These are phyloP conservation scores for Tupaia chinensis DNA, from an alignment of 2,113 vertebrate genomes.

Conservation along the genomic window DNA sequence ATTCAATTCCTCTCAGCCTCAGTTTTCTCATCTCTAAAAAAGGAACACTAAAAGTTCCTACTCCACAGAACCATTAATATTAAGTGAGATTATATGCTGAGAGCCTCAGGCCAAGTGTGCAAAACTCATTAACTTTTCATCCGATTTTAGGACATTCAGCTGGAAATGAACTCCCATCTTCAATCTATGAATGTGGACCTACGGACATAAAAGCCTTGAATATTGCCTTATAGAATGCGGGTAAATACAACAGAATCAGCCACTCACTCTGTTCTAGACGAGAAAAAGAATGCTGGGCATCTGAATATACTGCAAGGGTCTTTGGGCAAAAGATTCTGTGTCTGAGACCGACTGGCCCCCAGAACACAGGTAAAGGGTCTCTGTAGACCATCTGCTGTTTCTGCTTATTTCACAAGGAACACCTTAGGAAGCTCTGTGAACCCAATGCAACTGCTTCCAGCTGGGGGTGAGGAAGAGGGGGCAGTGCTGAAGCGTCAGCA, in stretches of 20 bases:
- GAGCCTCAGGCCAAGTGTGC: neutral
- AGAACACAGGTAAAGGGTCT: neutral
- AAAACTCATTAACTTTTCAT: neutral
- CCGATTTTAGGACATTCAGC: neutral
- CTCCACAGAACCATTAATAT: neutral
- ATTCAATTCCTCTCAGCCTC: neutral
- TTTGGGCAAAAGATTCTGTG: constrained; percentile 21
- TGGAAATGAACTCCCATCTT: neutral
- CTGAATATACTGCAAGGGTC: neutral
- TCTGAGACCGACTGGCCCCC: neutral
- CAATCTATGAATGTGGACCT: neutral
- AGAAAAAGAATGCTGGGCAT: neutral
- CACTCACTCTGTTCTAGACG: neutral
- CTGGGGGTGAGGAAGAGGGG: no score
- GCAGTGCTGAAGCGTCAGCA: neutral
- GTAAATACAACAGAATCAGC: neutral
- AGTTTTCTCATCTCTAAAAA: constrained; percentile 30
- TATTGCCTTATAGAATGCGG: neutral
- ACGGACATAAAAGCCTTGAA: neutral
- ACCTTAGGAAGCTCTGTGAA: constrained; percentile 35
- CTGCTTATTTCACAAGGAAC: neutral
- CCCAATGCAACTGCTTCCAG: neutral
- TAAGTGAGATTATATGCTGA: neutral
- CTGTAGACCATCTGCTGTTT: neutral
- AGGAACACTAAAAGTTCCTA: neutral